Conservation (phyloP, 1,140 invertebrate genomes). For the Belonocnema kinseyi region DNA sequence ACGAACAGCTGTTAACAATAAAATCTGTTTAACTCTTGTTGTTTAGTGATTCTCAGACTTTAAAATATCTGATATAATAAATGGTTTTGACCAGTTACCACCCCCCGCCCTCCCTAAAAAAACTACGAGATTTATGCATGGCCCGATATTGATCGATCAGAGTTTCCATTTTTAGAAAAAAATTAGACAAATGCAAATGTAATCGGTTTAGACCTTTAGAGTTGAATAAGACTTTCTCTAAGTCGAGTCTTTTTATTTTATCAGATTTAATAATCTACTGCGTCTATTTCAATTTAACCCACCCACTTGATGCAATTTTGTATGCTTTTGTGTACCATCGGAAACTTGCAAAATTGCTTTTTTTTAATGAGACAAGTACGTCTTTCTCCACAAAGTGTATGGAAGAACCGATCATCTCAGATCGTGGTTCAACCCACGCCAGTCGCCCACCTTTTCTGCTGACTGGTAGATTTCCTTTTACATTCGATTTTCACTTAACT, state of each 20-base stretch:
- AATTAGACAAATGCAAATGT: too few species aligned
- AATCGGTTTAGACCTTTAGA: too few species aligned
- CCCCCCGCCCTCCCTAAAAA: too few species aligned
- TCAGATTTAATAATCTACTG: not conserved
- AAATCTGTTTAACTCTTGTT: too few species aligned
- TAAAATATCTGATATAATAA: too few species aligned
- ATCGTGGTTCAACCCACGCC: slow-evolving; percentile 18
- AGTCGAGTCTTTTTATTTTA: not conserved
- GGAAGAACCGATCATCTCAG: slow-evolving; percentile 4
- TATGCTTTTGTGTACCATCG: not conserved
- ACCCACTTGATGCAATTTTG: not conserved
- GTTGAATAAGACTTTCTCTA: not conserved
- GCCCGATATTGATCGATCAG: too few species aligned
- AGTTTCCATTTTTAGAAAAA: too few species aligned
- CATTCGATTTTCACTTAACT: not conserved
- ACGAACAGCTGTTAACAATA: too few species aligned
- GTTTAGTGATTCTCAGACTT: too few species aligned
- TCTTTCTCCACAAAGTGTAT: slow-evolving; percentile 7
- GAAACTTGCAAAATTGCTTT: not conserved
- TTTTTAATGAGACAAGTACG: not conserved
- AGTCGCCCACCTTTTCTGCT: slow-evolving; percentile 20
- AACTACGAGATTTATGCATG: too few species aligned
- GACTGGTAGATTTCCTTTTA: slow-evolving; percentile 15
- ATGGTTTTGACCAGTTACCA: too few species aligned
- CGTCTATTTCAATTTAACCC: not conserved